These are phyloP conservation scores for Orientallactaga bullata DNA, from an alignment of 2,113 vertebrate species.

Conservation along the genomic window DNA sequence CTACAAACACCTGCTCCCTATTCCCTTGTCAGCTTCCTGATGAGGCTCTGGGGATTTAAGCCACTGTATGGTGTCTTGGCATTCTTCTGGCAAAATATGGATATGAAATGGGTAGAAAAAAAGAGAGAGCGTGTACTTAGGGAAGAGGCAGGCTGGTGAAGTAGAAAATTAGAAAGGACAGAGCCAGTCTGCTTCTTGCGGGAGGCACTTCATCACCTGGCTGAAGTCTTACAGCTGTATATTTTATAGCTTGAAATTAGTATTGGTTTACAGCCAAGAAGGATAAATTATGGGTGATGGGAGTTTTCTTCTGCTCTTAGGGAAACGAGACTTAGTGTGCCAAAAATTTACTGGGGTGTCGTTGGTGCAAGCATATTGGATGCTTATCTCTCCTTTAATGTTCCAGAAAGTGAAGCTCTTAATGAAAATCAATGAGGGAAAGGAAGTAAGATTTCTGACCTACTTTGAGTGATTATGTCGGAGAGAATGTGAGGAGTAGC, in stretches of 20 bases:
- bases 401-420: conserved; percentile 69
- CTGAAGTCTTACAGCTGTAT: not conserved
- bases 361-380: conserved; percentile 42
- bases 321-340: not conserved
- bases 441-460: conserved; percentile 73
- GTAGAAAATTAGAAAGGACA: conserved; percentile 60
- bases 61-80: conserved; percentile 17
- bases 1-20: not conserved
- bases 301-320: conserved; percentile 25
- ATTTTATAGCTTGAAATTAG: conserved; percentile 44
- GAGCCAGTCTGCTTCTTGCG: not conserved
- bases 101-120: not conserved
- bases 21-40: not conserved
- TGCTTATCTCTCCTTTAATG: conserved; percentile 55
- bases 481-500: not conserved
- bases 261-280: conserved; percentile 32
- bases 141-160: conserved; percentile 47
- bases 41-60: not conserved
- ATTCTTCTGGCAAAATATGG: conserved; percentile 32
- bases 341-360: conserved; percentile 52
- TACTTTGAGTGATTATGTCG: conserved; percentile 66
- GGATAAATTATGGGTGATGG: conserved; percentile 6
- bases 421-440: conserved; percentile 71
- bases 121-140: conserved; percentile 37
- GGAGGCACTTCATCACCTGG: conserved; percentile 40